phyloP scores from a whole-genome alignment of 1,140 invertebrate species.

The Nasonia longicornis region DNA sequence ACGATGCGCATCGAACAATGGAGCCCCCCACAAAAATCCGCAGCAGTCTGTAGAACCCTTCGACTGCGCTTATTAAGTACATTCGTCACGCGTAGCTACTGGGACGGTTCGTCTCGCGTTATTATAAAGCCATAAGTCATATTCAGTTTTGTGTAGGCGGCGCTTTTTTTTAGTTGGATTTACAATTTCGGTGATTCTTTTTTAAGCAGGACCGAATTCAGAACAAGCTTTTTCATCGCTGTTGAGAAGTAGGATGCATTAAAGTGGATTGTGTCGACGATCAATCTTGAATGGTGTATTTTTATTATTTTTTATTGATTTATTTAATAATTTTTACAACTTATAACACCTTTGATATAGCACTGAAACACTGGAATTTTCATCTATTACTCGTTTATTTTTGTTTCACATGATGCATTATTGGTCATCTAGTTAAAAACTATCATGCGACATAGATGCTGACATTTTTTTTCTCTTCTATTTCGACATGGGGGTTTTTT shows the following conservation, averaged over 20 bases:
- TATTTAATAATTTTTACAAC: constrained; percentile 38
- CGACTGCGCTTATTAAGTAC: constrained; percentile 51
- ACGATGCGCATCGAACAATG: constrained; percentile 15
- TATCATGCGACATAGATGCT: constrained; percentile 31
- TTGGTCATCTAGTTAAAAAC: constrained; percentile 18
- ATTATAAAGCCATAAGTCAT: constrained; percentile 45
- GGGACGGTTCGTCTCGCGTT: neutral
- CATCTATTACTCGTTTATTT: neutral
- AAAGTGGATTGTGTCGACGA: too few relatives aligned
- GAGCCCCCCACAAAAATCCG: constrained; percentile 19
- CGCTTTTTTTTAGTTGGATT: neutral
- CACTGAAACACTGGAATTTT: constrained; percentile 6
- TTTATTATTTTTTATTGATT: constrained; percentile 18
- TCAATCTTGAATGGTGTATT: neutral
- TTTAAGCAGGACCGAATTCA: neutral
- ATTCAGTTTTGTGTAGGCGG: neutral
- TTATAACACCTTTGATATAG: constrained; percentile 4
- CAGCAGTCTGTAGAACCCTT: constrained; percentile 38
- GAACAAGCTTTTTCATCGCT: neutral
- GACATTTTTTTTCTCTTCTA: constrained; percentile 24
- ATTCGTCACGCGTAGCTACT: constrained; percentile 50
- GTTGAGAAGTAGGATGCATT: too few relatives aligned
- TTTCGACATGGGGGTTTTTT: neutral
- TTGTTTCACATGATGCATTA: constrained; percentile 10
- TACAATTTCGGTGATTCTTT: neutral